Conservation (phyloP, 64 coral and sea anemone genomes). For the Anthopleura sola region DNA sequence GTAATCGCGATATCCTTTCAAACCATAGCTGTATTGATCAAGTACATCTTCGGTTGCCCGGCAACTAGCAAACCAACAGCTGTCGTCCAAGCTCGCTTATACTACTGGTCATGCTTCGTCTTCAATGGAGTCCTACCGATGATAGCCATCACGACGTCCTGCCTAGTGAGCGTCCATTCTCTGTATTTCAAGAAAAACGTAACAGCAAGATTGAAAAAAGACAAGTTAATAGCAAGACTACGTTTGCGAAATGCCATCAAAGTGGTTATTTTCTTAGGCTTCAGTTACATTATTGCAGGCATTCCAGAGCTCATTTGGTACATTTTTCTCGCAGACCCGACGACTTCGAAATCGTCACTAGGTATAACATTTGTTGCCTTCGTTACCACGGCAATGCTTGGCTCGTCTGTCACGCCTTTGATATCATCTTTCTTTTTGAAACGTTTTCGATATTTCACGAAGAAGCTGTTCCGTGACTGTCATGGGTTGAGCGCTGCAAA, state of each 20-base stretch:
- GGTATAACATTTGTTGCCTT: not conserved
- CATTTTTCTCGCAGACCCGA: not conserved
- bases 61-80: not conserved
- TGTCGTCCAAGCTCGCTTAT: not conserved
- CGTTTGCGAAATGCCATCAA: not conserved
- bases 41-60: not conserved
- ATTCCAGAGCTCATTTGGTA: not conserved
- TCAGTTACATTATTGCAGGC: not conserved
- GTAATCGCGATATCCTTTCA: not conserved
- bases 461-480: not conserved
- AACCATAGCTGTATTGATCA: not conserved
- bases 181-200: not conserved
- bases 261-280: not conserved
- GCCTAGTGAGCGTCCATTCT: not conserved
- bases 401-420: not conserved
- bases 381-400: not conserved
- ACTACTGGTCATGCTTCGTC: not conserved
- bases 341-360: not conserved
- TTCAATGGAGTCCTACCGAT: not conserved
- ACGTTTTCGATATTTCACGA: not conserved
- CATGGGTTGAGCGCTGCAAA: not conserved
- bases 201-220: not conserved
- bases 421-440: not conserved
- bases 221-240: not conserved
- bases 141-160: not conserved